Base-by-base conservation (phyloP, 2,888 invertebrate species). In the Apocheima hispidaria region DNA sequence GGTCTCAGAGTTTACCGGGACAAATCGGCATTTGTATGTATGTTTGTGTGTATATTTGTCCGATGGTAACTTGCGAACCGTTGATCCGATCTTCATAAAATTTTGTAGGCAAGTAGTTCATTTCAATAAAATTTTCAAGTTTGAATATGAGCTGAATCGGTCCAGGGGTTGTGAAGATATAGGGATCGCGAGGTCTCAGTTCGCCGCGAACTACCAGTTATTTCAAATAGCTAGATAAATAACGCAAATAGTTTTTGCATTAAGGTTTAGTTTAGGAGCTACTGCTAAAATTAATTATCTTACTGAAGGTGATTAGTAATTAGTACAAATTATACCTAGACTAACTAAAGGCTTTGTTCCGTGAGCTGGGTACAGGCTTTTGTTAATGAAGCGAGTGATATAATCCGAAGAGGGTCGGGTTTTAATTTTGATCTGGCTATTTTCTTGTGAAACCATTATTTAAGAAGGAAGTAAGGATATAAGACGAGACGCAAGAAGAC, bases 231-330 rank as follows among this genome's bases (percentile, higher is more conserved):
- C 3, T 3, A 4, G n/a, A n/a, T 14, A 35, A 14, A 14, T 14
- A 14, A 14, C 7, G 35, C 60, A 23, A 7, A 9, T 10, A 18
- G 30, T 44, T 28, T 26, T 18, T 40, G 4, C 10, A 26, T 49
- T 12, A 23, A 28, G 12, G 21, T 14, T 28, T 55, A 63, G 40
- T 18, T 20, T 18, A 30, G 16, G 49, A 49, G 10, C 46, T 58
- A 20, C 36, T 23, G 46, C 52, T 50, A 66, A 78, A 79, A 79
- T 76, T 73, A 79, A 80, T 79, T 71, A 78, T 70, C 58, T 62
- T 72, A 65, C 72, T 70, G 74, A 78, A 73, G 71, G 71, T 74
- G 71, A 76, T 77, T 70, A 73, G 66, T 73, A 72, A 79, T 79
- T 75, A 75, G 68, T 72, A 73, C 41, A 43, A 56, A 60, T 55